phyloP scores from a whole-genome alignment of 2,113 vertebrate genomes.

The Promerops cafer region DNA sequence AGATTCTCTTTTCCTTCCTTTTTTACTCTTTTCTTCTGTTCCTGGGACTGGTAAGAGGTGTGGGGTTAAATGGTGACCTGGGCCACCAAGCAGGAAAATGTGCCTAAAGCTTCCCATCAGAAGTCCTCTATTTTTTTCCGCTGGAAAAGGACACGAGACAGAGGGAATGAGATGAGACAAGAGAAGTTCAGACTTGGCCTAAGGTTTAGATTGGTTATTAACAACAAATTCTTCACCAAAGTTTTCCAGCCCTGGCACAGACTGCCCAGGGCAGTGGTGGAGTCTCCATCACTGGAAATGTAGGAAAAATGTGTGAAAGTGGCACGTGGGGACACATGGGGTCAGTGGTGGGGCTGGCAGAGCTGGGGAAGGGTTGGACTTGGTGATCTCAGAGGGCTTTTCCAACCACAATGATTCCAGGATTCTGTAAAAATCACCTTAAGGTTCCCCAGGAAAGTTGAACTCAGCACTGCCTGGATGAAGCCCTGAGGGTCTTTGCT shows the following conservation, averaged over 20 bases:
- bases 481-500: background rate
- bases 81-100: background rate
- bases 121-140: background rate
- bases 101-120: background rate
- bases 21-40: background rate
- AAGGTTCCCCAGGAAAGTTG: background rate
- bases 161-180: background rate
- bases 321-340: background rate
- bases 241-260: background rate
- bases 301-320: rapidly evolving
- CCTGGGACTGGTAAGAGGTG: background rate
- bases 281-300: background rate
- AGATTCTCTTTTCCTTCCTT: background rate
- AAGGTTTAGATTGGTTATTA: background rate
- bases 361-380: background rate
- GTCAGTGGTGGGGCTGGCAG: background rate
- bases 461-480: background rate
- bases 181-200: background rate
- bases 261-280: background rate
- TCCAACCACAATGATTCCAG: background rate
- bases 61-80: background rate
- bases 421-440: background rate
- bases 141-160: background rate
- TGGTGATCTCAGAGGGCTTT: background rate
- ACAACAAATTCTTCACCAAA: background rate